These are phyloP conservation scores for Megaustenia siamemsis DNA, from an alignment of 2,888 invertebrate genomes.

Conservation along the genomic window DNA sequence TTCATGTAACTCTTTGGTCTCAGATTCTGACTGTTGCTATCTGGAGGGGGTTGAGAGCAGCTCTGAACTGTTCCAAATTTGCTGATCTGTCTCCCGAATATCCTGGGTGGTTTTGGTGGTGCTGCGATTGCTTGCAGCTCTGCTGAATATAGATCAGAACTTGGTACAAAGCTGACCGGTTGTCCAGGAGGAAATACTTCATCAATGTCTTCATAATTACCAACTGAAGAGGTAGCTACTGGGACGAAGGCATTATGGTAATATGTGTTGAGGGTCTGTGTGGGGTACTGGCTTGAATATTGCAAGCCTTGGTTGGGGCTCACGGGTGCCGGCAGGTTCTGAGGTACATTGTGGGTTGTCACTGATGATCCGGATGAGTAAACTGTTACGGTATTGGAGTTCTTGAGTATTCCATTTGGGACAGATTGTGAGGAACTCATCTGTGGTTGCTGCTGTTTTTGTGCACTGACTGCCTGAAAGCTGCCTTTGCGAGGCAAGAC, in stretches of 20 bases:
- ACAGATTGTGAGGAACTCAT: not conserved
- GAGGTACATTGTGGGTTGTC: not conserved
- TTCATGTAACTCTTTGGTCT: slow-evolving; percentile 39
- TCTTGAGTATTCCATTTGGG: slow-evolving; percentile 46
- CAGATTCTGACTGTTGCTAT: not conserved
- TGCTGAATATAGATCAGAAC: not conserved
- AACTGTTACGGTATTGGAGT: slow-evolving; percentile 5
- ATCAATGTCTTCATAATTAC: slow-evolving; percentile 60
- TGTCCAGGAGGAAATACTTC: slow-evolving; percentile 44
- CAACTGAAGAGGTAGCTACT: slow-evolving; percentile 43
- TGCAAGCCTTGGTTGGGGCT: slow-evolving; percentile 1
- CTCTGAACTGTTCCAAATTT: not conserved
- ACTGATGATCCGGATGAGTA: not conserved
- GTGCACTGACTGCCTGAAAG: slow-evolving; percentile 12
- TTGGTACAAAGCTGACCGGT: not conserved
- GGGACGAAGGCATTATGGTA: slow-evolving; percentile 40
- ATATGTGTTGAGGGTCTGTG: not conserved
- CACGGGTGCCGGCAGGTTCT: slow-evolving; percentile 20
- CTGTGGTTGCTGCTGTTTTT: slow-evolving; percentile 1
- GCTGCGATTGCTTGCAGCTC: not conserved
- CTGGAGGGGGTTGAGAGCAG: not conserved
- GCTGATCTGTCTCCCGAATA: not conserved
- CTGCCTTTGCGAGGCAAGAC: not conserved
- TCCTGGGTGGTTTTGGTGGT: slow-evolving; percentile 30
- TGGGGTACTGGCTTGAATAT: slow-evolving; percentile 38